Evolutionary conservation across 2,113 vertebrate species (phyloP).

Genomic region (Indicator indicator): DNA sequence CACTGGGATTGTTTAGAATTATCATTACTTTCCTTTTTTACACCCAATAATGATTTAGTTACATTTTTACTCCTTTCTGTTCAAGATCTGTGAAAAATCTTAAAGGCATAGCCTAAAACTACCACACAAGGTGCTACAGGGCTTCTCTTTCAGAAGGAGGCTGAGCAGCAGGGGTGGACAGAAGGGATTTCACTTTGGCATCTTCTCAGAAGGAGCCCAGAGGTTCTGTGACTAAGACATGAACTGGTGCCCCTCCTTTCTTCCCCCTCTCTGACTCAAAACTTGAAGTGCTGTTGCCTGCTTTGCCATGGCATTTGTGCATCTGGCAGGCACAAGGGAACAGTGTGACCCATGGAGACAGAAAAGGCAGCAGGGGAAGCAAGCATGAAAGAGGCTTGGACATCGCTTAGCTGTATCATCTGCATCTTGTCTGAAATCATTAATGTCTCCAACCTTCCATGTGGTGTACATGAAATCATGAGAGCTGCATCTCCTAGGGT

Average conservation of each 20-base stretch:
- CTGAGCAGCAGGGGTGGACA: not conserved
- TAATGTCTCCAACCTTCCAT: not conserved
- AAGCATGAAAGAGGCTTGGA: slow-evolving; percentile 51
- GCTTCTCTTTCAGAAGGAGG: not conserved
- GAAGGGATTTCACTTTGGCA: not conserved
- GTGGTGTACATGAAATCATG: not conserved
- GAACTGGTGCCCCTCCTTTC: not conserved
- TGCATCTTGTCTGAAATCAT: slow-evolving; percentile 46
- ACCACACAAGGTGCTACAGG: not conserved
- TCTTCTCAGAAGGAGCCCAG: not conserved
- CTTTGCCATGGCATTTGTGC: not conserved
- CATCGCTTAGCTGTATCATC: slow-evolving; percentile 35
- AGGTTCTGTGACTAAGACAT: not conserved
- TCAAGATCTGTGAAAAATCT: no score
- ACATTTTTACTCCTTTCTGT: no score
- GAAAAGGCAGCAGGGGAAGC: slow-evolving; percentile 18
- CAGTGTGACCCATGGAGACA: not conserved
- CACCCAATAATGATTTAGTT: no score
- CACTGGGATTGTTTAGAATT: no score
- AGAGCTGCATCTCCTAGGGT: not conserved
- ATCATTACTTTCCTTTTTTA: no score
- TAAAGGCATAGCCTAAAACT: no score
- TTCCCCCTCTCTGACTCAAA: not conserved
- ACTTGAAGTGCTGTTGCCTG: not conserved
- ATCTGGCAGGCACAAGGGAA: not conserved